These are phyloP conservation scores for Netelia inedita DNA, from an alignment of 2,888 invertebrate genomes.

Conservation along the genomic window DNA sequence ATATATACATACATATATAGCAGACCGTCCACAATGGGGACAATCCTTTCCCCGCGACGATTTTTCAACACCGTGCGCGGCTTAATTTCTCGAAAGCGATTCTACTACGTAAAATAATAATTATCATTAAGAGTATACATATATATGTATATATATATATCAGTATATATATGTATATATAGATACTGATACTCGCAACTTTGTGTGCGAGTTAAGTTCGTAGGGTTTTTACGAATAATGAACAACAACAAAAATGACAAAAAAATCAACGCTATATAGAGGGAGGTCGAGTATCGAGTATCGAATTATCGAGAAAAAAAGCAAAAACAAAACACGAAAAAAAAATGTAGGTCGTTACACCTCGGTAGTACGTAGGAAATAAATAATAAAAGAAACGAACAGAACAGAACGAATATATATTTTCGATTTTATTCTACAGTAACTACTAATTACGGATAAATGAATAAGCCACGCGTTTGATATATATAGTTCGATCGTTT, in stretches of 20 bases:
- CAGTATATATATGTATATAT: slow-evolving; percentile 62
- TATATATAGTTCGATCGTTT: slow-evolving; percentile 74
- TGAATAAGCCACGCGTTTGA: slow-evolving; percentile 71
- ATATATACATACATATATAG: slow-evolving; percentile 62
- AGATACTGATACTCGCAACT: slow-evolving; percentile 43
- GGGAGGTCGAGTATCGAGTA: neutral
- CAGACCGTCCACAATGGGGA: slow-evolving; percentile 79
- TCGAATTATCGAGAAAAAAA: slow-evolving; percentile 7
- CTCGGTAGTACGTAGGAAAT: slow-evolving; percentile 63
- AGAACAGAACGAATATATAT: slow-evolving; percentile 73
- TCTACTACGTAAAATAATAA: slow-evolving; percentile 55
- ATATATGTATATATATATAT: slow-evolving; percentile 60
- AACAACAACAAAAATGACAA: slow-evolving; percentile 27
- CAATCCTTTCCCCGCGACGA: slow-evolving; percentile 73
- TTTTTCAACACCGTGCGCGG: slow-evolving; percentile 67
- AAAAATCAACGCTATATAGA: slow-evolving; percentile 27
- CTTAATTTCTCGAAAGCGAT: slow-evolving; percentile 67
- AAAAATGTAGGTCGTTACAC: slow-evolving; percentile 51
- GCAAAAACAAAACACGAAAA: slow-evolving; percentile 22
- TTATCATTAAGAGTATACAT: slow-evolving; percentile 63
- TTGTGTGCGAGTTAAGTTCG: slow-evolving; percentile 59
- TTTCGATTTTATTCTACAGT: slow-evolving; percentile 79
- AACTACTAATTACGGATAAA: slow-evolving; percentile 50
- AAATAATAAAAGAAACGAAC: slow-evolving; percentile 49
- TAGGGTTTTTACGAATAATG: slow-evolving; percentile 67